phyloP scores from a whole-genome alignment of 2,888 invertebrate genomes.

The Hyalella azteca region DNA sequence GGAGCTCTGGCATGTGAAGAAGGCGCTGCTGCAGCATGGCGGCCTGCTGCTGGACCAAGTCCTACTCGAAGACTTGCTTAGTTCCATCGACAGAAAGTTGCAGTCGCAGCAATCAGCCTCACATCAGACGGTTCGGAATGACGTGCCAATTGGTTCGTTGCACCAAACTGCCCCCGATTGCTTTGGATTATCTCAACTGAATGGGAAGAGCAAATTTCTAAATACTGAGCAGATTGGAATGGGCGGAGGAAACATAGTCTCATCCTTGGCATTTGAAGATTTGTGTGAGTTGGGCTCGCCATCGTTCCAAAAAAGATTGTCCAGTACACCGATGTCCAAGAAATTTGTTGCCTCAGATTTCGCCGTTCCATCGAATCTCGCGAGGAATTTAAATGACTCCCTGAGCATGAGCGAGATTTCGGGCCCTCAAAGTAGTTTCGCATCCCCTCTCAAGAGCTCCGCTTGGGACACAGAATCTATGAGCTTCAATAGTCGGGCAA shows the following conservation, averaged over 20 bases:
- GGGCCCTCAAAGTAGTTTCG: not conserved
- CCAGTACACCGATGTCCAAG: conserved; percentile 14
- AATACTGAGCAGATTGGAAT: too few species aligned
- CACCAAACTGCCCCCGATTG: too few species aligned
- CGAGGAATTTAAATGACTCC: not conserved
- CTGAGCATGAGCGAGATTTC: conserved; percentile 15
- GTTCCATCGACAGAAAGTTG: not conserved
- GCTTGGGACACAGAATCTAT: too few species aligned
- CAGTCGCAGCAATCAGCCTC: not conserved
- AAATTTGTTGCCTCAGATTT: not conserved
- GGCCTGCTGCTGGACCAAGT: not conserved
- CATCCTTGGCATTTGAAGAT: too few species aligned
- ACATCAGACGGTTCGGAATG: too few species aligned
- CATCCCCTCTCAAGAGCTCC: not conserved
- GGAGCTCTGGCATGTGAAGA: not conserved
- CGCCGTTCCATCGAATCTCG: not conserved
- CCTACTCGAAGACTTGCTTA: not conserved
- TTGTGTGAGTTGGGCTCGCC: not conserved
- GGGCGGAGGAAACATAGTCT: too few species aligned
- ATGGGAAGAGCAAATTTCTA: too few species aligned
- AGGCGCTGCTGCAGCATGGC: not conserved
- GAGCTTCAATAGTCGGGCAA: too few species aligned
- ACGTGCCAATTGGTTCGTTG: too few species aligned
- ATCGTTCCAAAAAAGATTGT: not conserved
- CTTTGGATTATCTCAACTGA: too few species aligned